Evolutionary conservation across 2,888 invertebrate species (phyloP).

Genomic region (Ophonus ardosiacus): DNA sequence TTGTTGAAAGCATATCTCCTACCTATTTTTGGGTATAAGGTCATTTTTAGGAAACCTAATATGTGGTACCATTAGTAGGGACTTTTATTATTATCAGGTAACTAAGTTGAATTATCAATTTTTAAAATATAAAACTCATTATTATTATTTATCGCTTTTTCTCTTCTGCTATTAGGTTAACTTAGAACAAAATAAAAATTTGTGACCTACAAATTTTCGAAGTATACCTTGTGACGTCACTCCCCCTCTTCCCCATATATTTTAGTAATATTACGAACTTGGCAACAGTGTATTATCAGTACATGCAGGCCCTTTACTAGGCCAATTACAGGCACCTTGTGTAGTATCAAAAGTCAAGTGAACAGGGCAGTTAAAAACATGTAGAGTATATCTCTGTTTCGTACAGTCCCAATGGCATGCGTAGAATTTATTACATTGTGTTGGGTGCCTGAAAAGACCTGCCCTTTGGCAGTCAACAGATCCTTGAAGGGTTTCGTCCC

Average conservation of each 20-base stretch:
- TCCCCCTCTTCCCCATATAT: slow-evolving; percentile 14
- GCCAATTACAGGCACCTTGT: slow-evolving; percentile 90
- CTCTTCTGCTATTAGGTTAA: too few species aligned
- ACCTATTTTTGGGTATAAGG: too few species aligned
- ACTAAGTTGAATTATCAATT: too few species aligned
- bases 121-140: too few species aligned
- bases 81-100: too few species aligned
- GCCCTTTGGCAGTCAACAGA: slow-evolving; percentile 80
- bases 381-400: slow-evolving; percentile 85
- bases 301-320: slow-evolving; percentile 88
- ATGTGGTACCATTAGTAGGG: too few species aligned
- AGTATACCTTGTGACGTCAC: neutral
- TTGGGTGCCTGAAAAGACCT: slow-evolving; percentile 84
- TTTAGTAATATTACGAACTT: slow-evolving; percentile 63
- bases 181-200: too few species aligned
- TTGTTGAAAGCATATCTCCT: too few species aligned
- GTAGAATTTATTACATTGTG: slow-evolving; percentile 89
- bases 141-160: too few species aligned
- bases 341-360: slow-evolving; percentile 86
- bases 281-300: slow-evolving; percentile 81
- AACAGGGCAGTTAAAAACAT: slow-evolving; percentile 88
- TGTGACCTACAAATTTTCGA: neutral
- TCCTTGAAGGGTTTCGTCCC: slow-evolving; percentile 80
- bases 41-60: too few species aligned
- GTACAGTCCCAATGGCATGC: slow-evolving; percentile 89